Base-by-base conservation (phyloP, 2,113 vertebrate genomes). In the Leucopsar rothschildi region DNA sequence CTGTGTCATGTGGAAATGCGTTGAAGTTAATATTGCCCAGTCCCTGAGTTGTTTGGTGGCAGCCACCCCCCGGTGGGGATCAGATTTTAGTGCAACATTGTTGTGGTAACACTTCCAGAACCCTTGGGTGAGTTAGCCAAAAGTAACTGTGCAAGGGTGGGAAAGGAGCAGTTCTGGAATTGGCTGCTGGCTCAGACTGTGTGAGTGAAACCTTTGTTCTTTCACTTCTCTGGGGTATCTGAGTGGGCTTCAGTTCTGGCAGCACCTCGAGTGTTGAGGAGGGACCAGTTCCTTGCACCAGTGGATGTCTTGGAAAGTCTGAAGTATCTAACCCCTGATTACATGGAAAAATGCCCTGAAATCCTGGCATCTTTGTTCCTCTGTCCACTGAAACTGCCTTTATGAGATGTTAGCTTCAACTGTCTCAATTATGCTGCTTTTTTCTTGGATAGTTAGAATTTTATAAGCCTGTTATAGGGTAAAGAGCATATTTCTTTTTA, bases 251-350 rank as follows among this genome's bases (percentile, higher is more conserved):
- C 39, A 29, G 37, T n/a, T 76, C n/a, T 25, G 42, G 12, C 72
- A 21, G 4, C 25, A 33, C 53, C 55, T 53, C 0, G 0, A 15
- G 71, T 70, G 2, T 10, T n/a, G 18, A 27, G 5, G 4, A 33
- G 45, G 31, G 33, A 24, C 50, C 42, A 42, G 5, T 17, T 76
- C 18, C 44, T 52, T 83, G 47, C 28, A 5, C 25, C 33, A 23
- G 23, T 10, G 8, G 37, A 33, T 49, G 31, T 33, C 45, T 60
- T 68, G 39, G 44, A 10, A 71, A 45, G 40, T 35, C n/a, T 53
- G 47, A 50, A 64, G 40, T 49, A 29, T 59, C 52, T 70, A n/a
- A 39, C 10, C 29, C 37, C 25, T 24, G 22, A 21, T 61, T 50
- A 37, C 0, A 0, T 57, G 63, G 42, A 17, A 69, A 69, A 92